Percentiles rank a stretch among this genome's conserved stretches.
These are phyloP conservation scores for Apodemus agrarius DNA, from an alignment of 2,797 vertebrate genomes.

Conservation along the genomic window DNA sequence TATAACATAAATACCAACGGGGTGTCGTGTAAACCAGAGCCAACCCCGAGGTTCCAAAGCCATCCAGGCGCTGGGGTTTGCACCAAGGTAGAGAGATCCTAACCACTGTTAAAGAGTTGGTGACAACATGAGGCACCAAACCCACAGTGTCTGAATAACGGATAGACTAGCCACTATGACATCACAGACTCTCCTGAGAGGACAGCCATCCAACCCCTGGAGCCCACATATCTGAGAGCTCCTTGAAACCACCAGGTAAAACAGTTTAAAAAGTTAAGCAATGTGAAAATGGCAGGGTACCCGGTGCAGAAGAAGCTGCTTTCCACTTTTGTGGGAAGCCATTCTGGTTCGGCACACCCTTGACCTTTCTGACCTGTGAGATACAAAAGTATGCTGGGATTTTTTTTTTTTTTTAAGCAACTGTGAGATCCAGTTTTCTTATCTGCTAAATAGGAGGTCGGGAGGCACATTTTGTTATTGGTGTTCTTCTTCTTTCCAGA, in stretches of 20 bases:
- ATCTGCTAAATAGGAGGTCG: background rate
- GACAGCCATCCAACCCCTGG: background rate
- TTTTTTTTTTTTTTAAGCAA: background rate
- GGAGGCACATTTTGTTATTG: background rate
- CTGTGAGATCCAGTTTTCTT: background rate
- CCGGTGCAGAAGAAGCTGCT: background rate
- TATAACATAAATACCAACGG: background rate
- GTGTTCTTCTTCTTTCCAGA: constrained; percentile 15
- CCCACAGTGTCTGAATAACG: background rate
- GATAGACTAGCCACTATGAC: background rate
- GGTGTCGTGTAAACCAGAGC: background rate
- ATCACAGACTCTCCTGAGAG: background rate
- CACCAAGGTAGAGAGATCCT: background rate
- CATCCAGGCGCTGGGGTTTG: background rate
- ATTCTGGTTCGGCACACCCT: background rate
- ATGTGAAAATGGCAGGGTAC: background rate
- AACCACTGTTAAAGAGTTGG: background rate
- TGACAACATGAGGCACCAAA: background rate
- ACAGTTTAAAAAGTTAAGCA: constrained; percentile 29
- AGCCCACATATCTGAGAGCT: background rate
- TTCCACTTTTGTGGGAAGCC: constrained; percentile 14
- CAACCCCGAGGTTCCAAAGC: background rate
- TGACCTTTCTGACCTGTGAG: background rate
- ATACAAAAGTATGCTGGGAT: background rate
- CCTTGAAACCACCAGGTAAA: constrained; percentile 28